phyloP scores from a whole-genome alignment of 2,113 vertebrate species.

The Terrapene triunguis region DNA sequence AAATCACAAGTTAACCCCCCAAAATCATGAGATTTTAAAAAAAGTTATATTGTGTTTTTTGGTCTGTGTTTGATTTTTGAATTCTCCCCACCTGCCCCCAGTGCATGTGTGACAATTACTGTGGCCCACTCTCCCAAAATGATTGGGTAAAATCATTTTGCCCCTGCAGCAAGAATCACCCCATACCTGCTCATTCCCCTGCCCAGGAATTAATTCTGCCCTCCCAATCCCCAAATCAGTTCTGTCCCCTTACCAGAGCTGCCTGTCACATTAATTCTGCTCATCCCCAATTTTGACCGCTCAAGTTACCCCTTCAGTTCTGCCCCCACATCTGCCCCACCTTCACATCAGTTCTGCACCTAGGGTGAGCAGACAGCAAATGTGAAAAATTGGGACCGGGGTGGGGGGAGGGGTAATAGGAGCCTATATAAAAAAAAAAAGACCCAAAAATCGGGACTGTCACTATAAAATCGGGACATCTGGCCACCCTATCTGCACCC shows the following conservation, averaged over 20 bases:
- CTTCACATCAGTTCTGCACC: not conserved
- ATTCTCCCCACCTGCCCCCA: not conserved
- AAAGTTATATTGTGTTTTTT: not conserved
- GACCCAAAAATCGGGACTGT: no score
- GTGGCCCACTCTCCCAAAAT: not conserved
- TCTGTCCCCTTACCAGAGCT: not conserved
- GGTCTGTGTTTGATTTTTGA: conserved; percentile 13
- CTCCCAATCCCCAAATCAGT: fast-evolving
- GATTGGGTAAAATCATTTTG: not conserved
- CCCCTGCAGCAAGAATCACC: not conserved
- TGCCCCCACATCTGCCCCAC: fast-evolving
- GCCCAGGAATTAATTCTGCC: not conserved
- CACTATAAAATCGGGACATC: no score
- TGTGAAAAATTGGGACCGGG: no score
- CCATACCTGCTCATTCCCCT: not conserved
- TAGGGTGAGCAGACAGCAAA: no score
- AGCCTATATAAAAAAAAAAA: no score
- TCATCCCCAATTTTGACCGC: not conserved
- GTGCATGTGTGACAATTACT: fast-evolving
- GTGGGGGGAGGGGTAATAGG: no score
- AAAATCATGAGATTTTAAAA: not conserved
- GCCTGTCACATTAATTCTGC: not conserved
- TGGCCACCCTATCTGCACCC: not conserved
- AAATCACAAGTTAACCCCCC: not conserved
- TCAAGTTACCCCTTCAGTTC: not conserved